Evolutionary conservation across 2,797 vertebrate species (phyloP).

Genomic region (Hipposideros larvatus): DNA sequence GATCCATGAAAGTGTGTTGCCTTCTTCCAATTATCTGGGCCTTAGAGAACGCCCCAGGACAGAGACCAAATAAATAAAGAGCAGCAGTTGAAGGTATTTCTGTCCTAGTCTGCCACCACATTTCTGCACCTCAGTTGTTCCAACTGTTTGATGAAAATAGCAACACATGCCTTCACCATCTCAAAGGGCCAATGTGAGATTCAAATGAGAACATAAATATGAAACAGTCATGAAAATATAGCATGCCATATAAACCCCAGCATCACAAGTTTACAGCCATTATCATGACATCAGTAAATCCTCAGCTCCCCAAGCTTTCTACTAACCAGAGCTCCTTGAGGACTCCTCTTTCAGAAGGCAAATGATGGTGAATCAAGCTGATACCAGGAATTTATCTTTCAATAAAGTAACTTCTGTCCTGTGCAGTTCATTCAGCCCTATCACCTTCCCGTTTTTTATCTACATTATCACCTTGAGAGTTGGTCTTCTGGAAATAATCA

Average conservation of each 20-base stretch:
- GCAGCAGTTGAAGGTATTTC: background rate
- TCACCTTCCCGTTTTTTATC: conserved; percentile 54
- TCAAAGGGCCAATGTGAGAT: background rate
- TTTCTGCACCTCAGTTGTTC: background rate
- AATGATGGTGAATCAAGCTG: conserved; percentile 46
- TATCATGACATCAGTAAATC: background rate
- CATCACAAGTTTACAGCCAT: background rate
- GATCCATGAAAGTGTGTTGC: background rate
- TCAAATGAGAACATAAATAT: background rate
- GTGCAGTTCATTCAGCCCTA: background rate
- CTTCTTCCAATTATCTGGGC: background rate
- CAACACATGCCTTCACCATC: background rate
- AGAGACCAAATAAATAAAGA: background rate
- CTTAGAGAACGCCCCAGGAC: background rate
- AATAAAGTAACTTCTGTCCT: conserved; percentile 66
- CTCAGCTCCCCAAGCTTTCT: conserved; percentile 28
- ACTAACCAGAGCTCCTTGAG: background rate
- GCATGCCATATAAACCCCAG: background rate
- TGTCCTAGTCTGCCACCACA: background rate
- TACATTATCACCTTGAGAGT: conserved; percentile 61
- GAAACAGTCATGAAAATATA: background rate
- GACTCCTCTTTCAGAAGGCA: conserved; percentile 49
- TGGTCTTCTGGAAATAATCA: conserved; percentile 72
- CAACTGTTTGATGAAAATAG: background rate
- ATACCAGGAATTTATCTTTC: conserved; percentile 67